Evolutionary conservation across 2,113 vertebrate species (phyloP), one percentile per base, ranked within the genome.

Genomic region (Pelecanoides urinatrix): DNA sequence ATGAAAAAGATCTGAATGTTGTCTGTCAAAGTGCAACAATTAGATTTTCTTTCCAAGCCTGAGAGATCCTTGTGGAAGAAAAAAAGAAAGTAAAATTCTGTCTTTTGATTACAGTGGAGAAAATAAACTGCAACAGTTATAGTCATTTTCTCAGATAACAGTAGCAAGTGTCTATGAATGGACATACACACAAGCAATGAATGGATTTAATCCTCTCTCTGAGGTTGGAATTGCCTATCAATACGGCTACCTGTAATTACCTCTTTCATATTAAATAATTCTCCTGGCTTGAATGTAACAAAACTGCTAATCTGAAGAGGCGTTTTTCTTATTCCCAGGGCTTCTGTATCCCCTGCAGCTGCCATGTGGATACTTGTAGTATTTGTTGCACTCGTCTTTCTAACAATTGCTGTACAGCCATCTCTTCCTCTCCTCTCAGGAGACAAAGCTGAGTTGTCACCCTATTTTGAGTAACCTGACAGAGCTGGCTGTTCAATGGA

Each of bases 1-100:
- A 95, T 95, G 87, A 36, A 75, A 96, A 96, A 81, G 25, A 84
- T 86, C 83, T 92, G 76, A 80, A 59, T 56, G 19, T 66, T 91
- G 30, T 87, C 73, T 91, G 16, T 90, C 74, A 58, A 74, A 93
- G 40, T 55, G 44, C 71, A 85, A 47, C 32, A 89, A 79, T 88
- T 93, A 88, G 22, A 56, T 90, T 91, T 90, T 78, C 47, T 91
- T 91, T 91, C 52, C 47, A 61, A 72, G 50, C 42, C 44, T 67
- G 38, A 52, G 82, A 84, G 32, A 58, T 63, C 21, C 11, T 74
- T 40, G 29, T 42, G 47, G 30, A 86, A 70, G 52, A 36, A 50
- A 91, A 67, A 81, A 80, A 66, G 6, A 61, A 78, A 66, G 44
- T 36, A 68, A 86, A 73, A 82, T 88, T 63, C 44, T 56, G 16